These are phyloP conservation scores for Drosophila cardini DNA, from an alignment of 1,140 invertebrate genomes.

Conservation along the genomic window DNA sequence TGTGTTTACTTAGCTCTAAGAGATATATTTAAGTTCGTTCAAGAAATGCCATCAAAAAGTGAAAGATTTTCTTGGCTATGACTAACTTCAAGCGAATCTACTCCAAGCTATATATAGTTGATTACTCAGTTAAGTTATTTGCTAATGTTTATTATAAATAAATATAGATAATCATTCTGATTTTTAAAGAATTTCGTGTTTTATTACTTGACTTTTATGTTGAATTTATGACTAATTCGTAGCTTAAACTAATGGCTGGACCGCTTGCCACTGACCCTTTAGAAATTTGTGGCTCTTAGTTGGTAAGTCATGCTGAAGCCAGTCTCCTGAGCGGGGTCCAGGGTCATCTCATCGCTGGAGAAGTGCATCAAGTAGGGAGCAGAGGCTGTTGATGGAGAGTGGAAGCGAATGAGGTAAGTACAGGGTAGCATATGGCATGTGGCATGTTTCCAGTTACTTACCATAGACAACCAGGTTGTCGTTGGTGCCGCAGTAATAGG, in stretches of 20 bases:
- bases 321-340: constrained; percentile 59
- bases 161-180: no score
- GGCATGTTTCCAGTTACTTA: constrained; percentile 38
- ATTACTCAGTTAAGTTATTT: constrained; percentile 1
- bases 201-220: constrained; percentile 61
- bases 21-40: no score
- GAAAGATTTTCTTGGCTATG: background rate
- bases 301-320: constrained; percentile 72
- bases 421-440: background rate
- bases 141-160: no score
- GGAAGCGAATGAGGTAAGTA: background rate
- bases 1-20: no score
- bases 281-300: constrained; percentile 57
- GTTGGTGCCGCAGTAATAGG: constrained; percentile 72
- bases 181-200: constrained; percentile 23
- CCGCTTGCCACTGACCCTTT: constrained; percentile 28
- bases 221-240: constrained; percentile 42
- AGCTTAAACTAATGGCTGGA: constrained; percentile 39
- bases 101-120: background rate
- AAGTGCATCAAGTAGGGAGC: constrained; percentile 71
- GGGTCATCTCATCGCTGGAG: constrained; percentile 65
- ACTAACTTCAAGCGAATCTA: background rate
- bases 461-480: constrained; percentile 67
- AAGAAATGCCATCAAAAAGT: no score
- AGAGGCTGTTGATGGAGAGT: constrained; percentile 40